Evolutionary conservation across 2,888 invertebrate genomes (phyloP).

Genomic region (Leptura quadrifasciata): DNA sequence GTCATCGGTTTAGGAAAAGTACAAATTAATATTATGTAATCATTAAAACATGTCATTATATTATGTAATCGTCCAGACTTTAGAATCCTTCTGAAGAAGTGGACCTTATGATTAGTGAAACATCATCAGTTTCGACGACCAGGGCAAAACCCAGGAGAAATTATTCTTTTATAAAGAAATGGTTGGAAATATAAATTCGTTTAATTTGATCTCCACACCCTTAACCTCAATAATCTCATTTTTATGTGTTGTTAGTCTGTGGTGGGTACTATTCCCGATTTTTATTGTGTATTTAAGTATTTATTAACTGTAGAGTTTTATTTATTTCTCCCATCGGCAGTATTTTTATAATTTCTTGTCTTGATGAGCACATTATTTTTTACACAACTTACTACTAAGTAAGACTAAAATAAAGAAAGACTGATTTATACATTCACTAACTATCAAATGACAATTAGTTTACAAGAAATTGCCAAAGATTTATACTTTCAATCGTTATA

Average conservation of each 20-base stretch:
- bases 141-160: too few relatives aligned
- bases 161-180: too few relatives aligned
- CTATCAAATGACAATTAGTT: slow-evolving; percentile 6
- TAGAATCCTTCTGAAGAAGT: too few relatives aligned
- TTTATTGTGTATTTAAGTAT: slow-evolving; percentile 7
- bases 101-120: too few relatives aligned
- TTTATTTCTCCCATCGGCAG: neutral
- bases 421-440: slow-evolving; percentile 22
- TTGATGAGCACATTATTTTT: slow-evolving; percentile 4
- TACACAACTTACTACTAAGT: neutral
- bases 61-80: too few relatives aligned
- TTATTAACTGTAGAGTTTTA: neutral
- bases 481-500: neutral
- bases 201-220: neutral
- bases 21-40: too few relatives aligned
- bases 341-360: neutral
- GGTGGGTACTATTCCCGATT: neutral
- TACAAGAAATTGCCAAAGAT: slow-evolving; percentile 8
- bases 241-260: slow-evolving; percentile 3
- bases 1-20: too few relatives aligned
- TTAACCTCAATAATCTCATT: neutral
- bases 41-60: too few relatives aligned
- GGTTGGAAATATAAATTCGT: neutral
- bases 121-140: too few relatives aligned
- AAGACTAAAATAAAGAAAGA: slow-evolving; percentile 23